A percentile compares a stretch with the other conserved stretches of the same genome.
Evolutionary conservation across 2,888 invertebrate species (phyloP).

Genomic region (Tubiluchus corallicola): DNA sequence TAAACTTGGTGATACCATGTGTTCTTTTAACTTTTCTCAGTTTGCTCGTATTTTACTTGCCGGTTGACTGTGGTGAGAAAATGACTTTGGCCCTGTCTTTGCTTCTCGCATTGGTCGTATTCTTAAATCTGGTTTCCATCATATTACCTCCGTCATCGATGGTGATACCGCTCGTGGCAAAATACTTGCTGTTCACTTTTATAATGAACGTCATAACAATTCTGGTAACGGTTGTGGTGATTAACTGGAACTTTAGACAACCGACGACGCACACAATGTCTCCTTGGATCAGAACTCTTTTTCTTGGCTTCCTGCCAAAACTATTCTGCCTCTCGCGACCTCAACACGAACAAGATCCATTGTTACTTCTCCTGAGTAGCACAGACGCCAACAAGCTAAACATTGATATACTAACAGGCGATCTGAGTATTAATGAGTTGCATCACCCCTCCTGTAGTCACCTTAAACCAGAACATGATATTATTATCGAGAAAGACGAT

Average conservation of each 20-base stretch:
- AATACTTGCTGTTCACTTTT: conserved; percentile 95
- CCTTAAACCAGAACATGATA: background rate
- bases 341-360: conserved; percentile 30
- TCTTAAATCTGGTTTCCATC: conserved; percentile 76
- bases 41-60: conserved; percentile 92
- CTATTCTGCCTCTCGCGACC: conserved; percentile 89
- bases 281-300: conserved; percentile 81
- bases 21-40: conserved; percentile 97
- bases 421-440: background rate
- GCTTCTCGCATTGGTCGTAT: conserved; percentile 96
- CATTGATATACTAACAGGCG: no score
- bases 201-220: conserved; percentile 99
- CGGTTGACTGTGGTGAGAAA: conserved; percentile 97
- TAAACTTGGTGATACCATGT: conserved; percentile 95
- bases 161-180: conserved; percentile 92
- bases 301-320: conserved; percentile 80
- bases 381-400: background rate
- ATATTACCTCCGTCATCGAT: conserved; percentile 96
- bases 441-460: background rate
- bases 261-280: conserved; percentile 95
- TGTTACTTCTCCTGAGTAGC: background rate
- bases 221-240: conserved; percentile 92
- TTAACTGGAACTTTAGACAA: conserved; percentile 97
- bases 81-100: conserved; percentile 73
- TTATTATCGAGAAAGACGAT: background rate